Conservation (phyloP, 1,140 invertebrate species). For the Calephelis virginiensis region DNA sequence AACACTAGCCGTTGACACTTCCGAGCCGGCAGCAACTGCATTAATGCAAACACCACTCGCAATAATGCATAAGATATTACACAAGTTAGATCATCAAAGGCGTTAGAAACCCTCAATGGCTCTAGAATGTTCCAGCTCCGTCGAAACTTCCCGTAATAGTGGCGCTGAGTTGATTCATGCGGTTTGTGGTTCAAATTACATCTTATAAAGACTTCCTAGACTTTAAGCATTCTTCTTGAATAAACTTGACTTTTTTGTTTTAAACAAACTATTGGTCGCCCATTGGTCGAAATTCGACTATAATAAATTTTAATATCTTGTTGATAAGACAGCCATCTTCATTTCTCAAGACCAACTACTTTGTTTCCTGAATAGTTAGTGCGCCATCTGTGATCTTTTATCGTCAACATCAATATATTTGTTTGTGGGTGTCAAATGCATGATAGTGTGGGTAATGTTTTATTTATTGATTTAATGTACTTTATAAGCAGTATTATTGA, state of each 20-base stretch:
- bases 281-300: too few species aligned
- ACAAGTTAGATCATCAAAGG: constrained; percentile 60
- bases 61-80: constrained; percentile 55
- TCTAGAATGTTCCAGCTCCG: constrained; percentile 41
- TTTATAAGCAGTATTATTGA: too few species aligned
- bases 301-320: too few species aligned
- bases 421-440: too few species aligned
- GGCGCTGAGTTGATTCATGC: constrained; percentile 45
- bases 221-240: background rate
- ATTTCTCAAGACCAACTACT: too few species aligned
- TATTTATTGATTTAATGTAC: too few species aligned
- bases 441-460: too few species aligned
- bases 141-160: constrained; percentile 44
- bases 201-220: constrained; percentile 11
- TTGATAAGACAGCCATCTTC: too few species aligned
- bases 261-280: too few species aligned
- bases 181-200: constrained; percentile 25
- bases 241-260: background rate
- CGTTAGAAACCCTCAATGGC: constrained; percentile 46
- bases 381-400: too few species aligned
- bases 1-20: constrained; percentile 43
- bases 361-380: too few species aligned
- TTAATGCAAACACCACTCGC: constrained; percentile 50
- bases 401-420: too few species aligned
- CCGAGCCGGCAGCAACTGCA: constrained; percentile 45